phyloP scores from a whole-genome alignment of 2,113 vertebrate species.

The Ia io region DNA sequence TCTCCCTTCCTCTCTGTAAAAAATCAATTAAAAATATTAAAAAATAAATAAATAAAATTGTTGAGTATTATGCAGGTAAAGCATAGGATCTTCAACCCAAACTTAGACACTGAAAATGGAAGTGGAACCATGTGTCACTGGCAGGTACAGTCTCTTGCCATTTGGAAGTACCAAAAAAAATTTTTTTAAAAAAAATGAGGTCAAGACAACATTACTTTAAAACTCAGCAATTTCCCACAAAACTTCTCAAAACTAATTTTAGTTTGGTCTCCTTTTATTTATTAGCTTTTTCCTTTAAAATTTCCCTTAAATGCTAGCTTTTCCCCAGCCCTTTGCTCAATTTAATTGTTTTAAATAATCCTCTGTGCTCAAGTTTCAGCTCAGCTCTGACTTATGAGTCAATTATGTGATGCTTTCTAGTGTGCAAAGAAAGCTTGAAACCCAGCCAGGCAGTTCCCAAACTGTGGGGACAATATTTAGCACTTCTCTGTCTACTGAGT shows the following conservation, averaged over 20 bases:
- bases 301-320: background rate
- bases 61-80: background rate
- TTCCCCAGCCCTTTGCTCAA: background rate
- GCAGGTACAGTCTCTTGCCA: background rate
- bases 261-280: background rate
- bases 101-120: background rate
- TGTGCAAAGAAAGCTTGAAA: background rate
- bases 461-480: background rate
- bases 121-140: background rate
- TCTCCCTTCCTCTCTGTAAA: too few species aligned
- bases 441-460: background rate
- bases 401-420: background rate
- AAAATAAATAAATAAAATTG: background rate
- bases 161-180: background rate
- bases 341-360: constrained; percentile 6
- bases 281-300: background rate
- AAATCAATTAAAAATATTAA: too few species aligned
- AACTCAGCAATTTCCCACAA: background rate
- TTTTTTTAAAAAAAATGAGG: background rate
- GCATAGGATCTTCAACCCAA: background rate
- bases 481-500: background rate
- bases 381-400: constrained; percentile 25
- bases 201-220: background rate
- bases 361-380: background rate
- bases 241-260: background rate